Percentiles rank a stretch among this genome's conserved stretches.
phyloP scores from a whole-genome alignment of 2,888 invertebrate genomes.

The Germaria angustata region DNA sequence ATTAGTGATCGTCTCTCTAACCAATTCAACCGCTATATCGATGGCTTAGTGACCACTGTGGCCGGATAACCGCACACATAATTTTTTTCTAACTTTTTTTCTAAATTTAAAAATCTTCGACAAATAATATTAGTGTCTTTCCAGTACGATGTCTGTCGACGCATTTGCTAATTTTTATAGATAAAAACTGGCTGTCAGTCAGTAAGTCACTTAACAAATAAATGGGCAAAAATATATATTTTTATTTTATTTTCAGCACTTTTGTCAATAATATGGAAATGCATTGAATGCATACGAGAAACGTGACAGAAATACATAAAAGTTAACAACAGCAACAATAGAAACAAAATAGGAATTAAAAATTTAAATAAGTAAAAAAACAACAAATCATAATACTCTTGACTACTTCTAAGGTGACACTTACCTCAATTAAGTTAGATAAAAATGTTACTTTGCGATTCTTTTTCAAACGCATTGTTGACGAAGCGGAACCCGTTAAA shows the following conservation, averaged over 20 bases:
- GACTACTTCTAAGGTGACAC: constrained; percentile 51
- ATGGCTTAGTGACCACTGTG: too few species aligned
- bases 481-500: constrained; percentile 50
- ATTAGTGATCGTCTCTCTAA: too few species aligned
- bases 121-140: constrained; percentile 26
- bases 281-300: constrained; percentile 33
- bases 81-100: too few species aligned
- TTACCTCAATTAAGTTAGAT: constrained; percentile 79
- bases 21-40: too few species aligned
- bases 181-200: constrained; percentile 37
- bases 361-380: constrained; percentile 21
- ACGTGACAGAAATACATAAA: constrained; percentile 57
- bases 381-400: neutral
- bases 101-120: constrained; percentile 20
- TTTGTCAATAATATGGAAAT: constrained; percentile 59
- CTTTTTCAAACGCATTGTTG: constrained; percentile 79
- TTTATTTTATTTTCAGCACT: constrained; percentile 54
- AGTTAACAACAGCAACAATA: constrained; percentile 13
- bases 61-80: too few species aligned
- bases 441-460: constrained; percentile 80
- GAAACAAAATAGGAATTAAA: constrained; percentile 50
- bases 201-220: constrained; percentile 25
- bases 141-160: constrained; percentile 1
- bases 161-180: constrained; percentile 19
- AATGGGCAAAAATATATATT: constrained; percentile 11